Base-by-base conservation (phyloP, 2,113 vertebrate species). In the Muscicapa adusta region DNA sequence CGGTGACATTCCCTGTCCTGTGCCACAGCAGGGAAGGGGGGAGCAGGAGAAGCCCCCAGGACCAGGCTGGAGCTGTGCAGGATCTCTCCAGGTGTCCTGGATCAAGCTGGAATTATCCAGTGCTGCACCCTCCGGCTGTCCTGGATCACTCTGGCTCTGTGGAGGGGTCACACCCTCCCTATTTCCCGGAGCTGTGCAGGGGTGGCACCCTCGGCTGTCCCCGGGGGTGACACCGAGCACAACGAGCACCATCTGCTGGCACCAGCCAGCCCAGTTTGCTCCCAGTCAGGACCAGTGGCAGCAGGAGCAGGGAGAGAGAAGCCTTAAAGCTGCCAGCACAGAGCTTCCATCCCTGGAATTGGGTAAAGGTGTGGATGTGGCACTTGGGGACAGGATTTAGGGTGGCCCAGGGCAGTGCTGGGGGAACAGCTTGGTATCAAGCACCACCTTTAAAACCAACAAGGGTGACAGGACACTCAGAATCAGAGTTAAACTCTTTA, bases 401-500 rank as follows among this genome's bases (percentile, higher is more conserved):
- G 12, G 26, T 0, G 9, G 33, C 4, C 4, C 47, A 36, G 48
- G 28, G 25, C 73, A 19, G 34, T 1, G 58, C 18, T 10, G 75
- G 13, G 40, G 9, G 14, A 12, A 7, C 0, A 31, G 3, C 0
- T 3, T 8, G 0, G 6, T 1, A 5, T 23, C 3, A 1, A 12
- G 20, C 67, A 7, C n/a, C 33, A 4, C 4, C 63, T 38, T 3
- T 0, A 8, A 11, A 51, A 38, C 4, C 0, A 0, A 7, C 2
- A 0, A 6, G 1, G 5, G 3, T 0, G 13, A 34, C 47, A 76
- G 33, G 24, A 26, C 24, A 6, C 29, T 4, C 1, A 9, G 66
- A 70, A 22, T 0, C 87, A 70, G 91, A 95, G 95, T 95, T 12
- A 40, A 95, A 94, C 96, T 94, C 93, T 94, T 97, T 96, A 95